phyloP scores from a whole-genome alignment of 2,113 vertebrate species.

The Cercopithecus mona region DNA sequence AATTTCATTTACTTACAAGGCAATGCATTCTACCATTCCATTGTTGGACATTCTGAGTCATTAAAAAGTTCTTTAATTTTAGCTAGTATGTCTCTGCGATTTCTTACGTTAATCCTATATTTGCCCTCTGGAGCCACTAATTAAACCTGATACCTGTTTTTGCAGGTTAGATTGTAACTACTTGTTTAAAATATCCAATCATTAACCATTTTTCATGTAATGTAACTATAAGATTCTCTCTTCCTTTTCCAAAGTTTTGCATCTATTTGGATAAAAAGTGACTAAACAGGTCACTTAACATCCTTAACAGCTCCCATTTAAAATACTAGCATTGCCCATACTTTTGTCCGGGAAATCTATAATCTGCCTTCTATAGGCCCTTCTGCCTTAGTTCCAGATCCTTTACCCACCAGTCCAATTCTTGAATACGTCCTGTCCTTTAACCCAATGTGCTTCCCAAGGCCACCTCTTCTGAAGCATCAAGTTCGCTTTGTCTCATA shows the following conservation, averaged over 20 bases:
- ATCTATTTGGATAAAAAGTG: neutral
- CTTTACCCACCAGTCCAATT: neutral
- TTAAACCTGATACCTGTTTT: neutral
- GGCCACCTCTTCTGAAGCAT: neutral
- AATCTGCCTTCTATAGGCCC: neutral
- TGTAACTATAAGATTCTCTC: neutral
- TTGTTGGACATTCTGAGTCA: neutral
- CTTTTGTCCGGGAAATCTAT: neutral
- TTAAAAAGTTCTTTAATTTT: neutral
- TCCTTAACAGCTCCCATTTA: neutral
- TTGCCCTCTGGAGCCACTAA: neutral
- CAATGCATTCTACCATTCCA: neutral
- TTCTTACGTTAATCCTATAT: neutral
- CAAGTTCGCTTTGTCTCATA: neutral
- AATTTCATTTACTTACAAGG: neutral
- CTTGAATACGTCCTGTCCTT: neutral
- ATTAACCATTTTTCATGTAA: neutral
- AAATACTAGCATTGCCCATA: neutral
- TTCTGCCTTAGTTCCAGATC: neutral
- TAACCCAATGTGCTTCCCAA: neutral
- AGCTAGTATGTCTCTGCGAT: neutral
- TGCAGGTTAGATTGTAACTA: neutral
- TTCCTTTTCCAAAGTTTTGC: neutral
- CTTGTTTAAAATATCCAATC: neutral
- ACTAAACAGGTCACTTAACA: neutral